Conservation (phyloP, 2,797 vertebrate genomes). For the Parauchenoglanis punctatus region DNA sequence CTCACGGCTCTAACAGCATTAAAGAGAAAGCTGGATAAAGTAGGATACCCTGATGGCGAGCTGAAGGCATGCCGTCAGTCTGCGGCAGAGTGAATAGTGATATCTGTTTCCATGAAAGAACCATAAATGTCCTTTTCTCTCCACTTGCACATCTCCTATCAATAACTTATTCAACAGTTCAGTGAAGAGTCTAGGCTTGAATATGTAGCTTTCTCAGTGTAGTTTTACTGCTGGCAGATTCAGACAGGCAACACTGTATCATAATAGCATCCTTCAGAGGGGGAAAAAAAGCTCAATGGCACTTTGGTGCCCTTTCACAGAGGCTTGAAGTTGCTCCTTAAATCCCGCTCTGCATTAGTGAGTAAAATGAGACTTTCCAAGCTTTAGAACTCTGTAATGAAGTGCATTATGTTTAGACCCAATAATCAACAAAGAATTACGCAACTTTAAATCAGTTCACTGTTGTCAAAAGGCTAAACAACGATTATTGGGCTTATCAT, state of each 20-base stretch:
- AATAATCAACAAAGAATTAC: slow-evolving; percentile 3
- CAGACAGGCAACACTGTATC: slow-evolving; percentile 9
- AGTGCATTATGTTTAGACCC: not conserved
- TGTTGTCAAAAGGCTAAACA: not conserved
- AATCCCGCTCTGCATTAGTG: not conserved
- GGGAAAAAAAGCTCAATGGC: not conserved
- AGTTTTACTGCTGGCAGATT: slow-evolving; percentile 40
- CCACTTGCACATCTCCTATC: slow-evolving; percentile 53
- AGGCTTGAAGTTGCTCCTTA: not conserved
- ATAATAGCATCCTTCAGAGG: slow-evolving; percentile 22
- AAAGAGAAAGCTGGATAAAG: slow-evolving; percentile 27
- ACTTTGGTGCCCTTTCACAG: not conserved
- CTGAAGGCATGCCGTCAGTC: slow-evolving; percentile 59
- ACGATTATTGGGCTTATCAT: not conserved
- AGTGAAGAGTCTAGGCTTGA: slow-evolving; percentile 24
- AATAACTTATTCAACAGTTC: slow-evolving; percentile 45
- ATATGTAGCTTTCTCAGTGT: slow-evolving; percentile 17
- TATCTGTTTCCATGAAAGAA: slow-evolving; percentile 82
- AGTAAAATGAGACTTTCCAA: slow-evolving; percentile 13
- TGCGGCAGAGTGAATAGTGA: slow-evolving; percentile 76
- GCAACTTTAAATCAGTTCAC: not conserved
- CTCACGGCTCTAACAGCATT: slow-evolving; percentile 34
- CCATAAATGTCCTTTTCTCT: slow-evolving; percentile 80
- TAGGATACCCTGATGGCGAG: slow-evolving; percentile 29
- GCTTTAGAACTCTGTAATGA: not conserved